phyloP scores from a whole-genome alignment of 2,113 vertebrate species.

The Sphyrna mokarran region DNA sequence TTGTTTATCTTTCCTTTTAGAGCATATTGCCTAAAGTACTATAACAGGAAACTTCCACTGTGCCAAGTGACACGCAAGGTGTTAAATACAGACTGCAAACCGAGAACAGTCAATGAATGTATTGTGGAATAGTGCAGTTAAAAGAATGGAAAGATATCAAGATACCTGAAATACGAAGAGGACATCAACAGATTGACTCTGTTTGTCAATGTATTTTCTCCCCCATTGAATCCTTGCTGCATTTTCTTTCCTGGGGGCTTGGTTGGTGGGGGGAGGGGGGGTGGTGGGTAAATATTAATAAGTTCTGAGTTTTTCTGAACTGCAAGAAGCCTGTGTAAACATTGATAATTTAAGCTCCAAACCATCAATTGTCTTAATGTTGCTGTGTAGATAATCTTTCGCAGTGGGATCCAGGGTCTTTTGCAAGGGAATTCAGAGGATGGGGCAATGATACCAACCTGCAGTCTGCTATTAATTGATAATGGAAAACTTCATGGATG shows the following conservation, averaged over 20 bases:
- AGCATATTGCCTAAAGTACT: not conserved
- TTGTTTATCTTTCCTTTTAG: not conserved
- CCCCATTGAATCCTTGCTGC: slow-evolving; percentile 10
- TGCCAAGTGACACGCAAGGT: slow-evolving; percentile 18
- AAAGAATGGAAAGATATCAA: not conserved
- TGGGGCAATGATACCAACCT: not conserved
- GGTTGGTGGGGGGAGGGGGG: not conserved
- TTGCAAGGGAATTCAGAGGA: not conserved
- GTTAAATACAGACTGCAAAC: slow-evolving; percentile 25
- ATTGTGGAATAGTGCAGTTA: not conserved
- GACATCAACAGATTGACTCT: slow-evolving; percentile 12
- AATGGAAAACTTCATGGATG: slow-evolving; percentile 7
- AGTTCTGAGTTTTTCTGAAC: not conserved
- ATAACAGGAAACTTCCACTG: slow-evolving; percentile 28
- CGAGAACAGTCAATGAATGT: slow-evolving; percentile 17
- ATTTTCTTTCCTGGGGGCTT: not conserved
- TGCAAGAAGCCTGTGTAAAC: slow-evolving; percentile 4
- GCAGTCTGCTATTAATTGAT: not conserved
- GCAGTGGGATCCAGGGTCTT: not conserved
- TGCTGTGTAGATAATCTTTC: slow-evolving; percentile 27
- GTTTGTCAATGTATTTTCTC: slow-evolving; percentile 23
- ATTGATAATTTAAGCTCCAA: slow-evolving; percentile 9
- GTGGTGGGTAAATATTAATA: not conserved
- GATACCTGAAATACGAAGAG: not conserved
- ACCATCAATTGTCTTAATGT: slow-evolving; percentile 35